phyloP scores from a whole-genome alignment of 37 sponge, comb jelly and placozoan species.

The Hormiphora californensis region DNA sequence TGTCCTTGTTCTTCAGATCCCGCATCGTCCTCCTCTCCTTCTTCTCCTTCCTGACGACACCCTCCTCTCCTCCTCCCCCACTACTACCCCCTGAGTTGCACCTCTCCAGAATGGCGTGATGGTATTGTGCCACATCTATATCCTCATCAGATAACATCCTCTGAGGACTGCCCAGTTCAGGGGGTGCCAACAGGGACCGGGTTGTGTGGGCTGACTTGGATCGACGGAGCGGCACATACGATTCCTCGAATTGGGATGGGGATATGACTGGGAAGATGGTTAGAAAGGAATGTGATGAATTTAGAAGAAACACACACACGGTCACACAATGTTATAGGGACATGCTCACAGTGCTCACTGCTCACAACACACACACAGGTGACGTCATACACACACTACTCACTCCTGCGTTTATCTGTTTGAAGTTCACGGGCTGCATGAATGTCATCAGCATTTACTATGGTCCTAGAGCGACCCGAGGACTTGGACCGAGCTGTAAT shows the following conservation, averaged over 20 bases:
- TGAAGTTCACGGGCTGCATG: neutral
- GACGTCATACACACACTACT: neutral
- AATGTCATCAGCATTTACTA: neutral
- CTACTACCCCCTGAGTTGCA: neutral
- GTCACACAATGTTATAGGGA: neutral
- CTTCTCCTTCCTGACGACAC: neutral
- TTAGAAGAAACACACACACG: neutral
- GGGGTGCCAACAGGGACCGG: no score
- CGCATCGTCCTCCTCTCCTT: neutral
- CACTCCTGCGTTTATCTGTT: neutral
- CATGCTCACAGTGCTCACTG: neutral
- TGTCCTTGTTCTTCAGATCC: neutral
- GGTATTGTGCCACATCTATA: neutral
- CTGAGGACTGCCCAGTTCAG: neutral
- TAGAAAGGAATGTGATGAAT: neutral
- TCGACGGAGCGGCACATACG: no score
- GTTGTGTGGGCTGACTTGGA: no score
- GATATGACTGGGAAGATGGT: neutral
- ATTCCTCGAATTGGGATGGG: conserved; percentile 1
- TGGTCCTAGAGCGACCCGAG: conserved; percentile 1
- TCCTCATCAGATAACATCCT: neutral
- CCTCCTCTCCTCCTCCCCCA: neutral
- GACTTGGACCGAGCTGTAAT: neutral
- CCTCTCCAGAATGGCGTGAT: neutral
- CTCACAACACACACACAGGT: neutral